Evolutionary conservation across 2,797 vertebrate species (phyloP), one percentile per base, ranked within the genome.

Genomic region (Crenichthys baileyi): DNA sequence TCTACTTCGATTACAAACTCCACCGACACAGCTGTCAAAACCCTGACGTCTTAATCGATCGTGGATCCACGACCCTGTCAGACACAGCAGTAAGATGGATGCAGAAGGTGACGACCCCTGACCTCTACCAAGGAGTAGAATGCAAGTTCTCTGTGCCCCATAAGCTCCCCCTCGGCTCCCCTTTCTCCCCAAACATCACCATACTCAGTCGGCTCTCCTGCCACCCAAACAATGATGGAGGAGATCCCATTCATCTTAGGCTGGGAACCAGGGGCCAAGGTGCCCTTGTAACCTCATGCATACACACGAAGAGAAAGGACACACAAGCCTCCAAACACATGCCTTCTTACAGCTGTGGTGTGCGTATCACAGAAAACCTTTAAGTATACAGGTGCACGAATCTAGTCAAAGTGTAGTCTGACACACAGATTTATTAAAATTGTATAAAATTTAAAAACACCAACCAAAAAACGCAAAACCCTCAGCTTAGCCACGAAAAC

Each of bases 21-120:
- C 72, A 70, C 76, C 63, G 48, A 79, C 81, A 55, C 91, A 92
- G 94, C 95, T 98, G 97, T 98, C 96, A 96, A 95, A 96, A 94
- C 84, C 86, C 94, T 95, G 97, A 98, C 92, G 94, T 97, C 97
- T 98, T 98, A 96, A 99, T 98, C 97, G 98, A 97, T 97, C 95
- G 95, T 95, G 90, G 84, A 88, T 89, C 95, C 94, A 92, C 95
- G 94, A 96, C 94, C 92, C 86, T 87, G 93, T 94, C 95, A 96
- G 93, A 96, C 90, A 67, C 74, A 72, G 85, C 87, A 90, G 90
- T 88, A 97, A 97, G 97, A 98, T 97, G 95, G 97, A 98, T 98
- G 97, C 96, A 95, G 94, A 96, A 96, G 93, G 70, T 11, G 91
- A 51, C 90, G 94, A 97, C 96, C 97, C 92, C 92, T 97, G 95